A percentile compares a stretch with the other conserved stretches of the same genome.
Evolutionary conservation across 1,140 invertebrate genomes (phyloP).

Genomic region (Heliothis subflexa): DNA sequence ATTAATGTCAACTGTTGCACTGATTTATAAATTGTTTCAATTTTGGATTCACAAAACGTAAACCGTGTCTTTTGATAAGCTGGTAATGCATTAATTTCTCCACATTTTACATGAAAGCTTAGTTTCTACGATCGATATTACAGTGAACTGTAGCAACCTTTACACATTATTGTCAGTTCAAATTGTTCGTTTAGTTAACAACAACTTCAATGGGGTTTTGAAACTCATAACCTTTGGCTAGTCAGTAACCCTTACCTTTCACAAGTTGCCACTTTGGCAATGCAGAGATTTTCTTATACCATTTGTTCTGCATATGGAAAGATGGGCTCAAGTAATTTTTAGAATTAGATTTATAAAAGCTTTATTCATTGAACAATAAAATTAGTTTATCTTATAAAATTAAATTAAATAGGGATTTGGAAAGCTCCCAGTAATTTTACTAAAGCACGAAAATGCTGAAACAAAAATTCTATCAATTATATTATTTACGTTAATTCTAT

Average conservation of each 20-base stretch:
- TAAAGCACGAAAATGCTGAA: background rate
- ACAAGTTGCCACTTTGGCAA: conserved; percentile 10
- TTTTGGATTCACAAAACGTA: background rate
- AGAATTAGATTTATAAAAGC: too few relatives aligned
- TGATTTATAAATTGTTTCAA: background rate
- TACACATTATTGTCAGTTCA: background rate
- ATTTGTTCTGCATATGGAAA: background rate
- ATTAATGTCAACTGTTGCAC: conserved; percentile 40
- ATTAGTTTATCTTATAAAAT: too few relatives aligned
- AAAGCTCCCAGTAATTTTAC: background rate
- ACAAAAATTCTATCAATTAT: background rate
- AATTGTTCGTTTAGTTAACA: background rate
- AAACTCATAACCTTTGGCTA: conserved; percentile 26
- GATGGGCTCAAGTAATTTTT: too few relatives aligned
- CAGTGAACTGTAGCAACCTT: background rate
- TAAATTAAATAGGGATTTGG: too few relatives aligned
- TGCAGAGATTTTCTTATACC: background rate
- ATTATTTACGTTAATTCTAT: background rate
- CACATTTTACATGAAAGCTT: background rate
- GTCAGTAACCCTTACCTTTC: conserved; percentile 14
- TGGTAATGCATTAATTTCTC: too few relatives aligned
- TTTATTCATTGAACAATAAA: too few relatives aligned
- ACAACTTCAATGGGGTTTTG: conserved; percentile 20
- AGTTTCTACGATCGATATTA: background rate
- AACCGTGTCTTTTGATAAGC: background rate